Percentiles rank a stretch among this genome's conserved stretches.
phyloP scores from a whole-genome alignment of 2,888 invertebrate genomes.

The Lepas anatifera region DNA sequence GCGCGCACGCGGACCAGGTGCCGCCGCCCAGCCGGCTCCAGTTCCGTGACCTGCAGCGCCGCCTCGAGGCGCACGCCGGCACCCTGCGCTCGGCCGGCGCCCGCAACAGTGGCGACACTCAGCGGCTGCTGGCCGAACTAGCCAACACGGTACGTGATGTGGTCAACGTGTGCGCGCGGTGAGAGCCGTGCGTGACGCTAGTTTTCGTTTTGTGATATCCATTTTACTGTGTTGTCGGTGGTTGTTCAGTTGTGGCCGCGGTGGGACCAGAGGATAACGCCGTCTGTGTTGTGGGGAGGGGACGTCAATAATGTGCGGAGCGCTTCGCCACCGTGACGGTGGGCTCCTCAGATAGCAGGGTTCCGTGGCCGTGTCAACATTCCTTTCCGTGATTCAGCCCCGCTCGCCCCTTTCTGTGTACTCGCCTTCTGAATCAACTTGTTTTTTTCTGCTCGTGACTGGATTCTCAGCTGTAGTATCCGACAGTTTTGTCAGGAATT shows the following conservation, averaged over 20 bases:
- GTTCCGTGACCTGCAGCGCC: slow-evolving; percentile 58
- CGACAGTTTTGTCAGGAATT: too few species aligned
- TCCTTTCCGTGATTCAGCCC: not conserved
- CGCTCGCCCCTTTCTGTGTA: not conserved
- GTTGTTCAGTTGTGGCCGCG: not conserved
- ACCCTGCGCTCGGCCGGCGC: slow-evolving; percentile 54
- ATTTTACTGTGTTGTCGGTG: slow-evolving; percentile 4
- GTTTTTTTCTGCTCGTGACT: too few species aligned
- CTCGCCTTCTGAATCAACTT: not conserved
- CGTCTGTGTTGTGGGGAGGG: too few species aligned
- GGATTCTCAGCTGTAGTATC: too few species aligned
- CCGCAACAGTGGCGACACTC: slow-evolving; percentile 53
- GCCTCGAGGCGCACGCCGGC: slow-evolving; percentile 55
- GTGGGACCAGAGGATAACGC: not conserved
- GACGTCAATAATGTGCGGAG: too few species aligned
- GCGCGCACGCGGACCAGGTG: slow-evolving; percentile 67
- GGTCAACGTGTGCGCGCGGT: slow-evolving; percentile 48
- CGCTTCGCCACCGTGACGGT: too few species aligned
- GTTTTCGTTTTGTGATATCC: slow-evolving; percentile 7
- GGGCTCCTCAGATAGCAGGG: too few species aligned
- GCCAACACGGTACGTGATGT: slow-evolving; percentile 58
- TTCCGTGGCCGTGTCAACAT: not conserved
- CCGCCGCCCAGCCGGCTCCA: slow-evolving; percentile 81
- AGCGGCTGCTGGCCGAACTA: slow-evolving; percentile 55
- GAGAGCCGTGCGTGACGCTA: not conserved